A percentile compares a stretch with the other conserved stretches of the same genome.
Evolutionary conservation across 1,140 invertebrate genomes (phyloP).

Genomic region (Papilio glaucus): DNA sequence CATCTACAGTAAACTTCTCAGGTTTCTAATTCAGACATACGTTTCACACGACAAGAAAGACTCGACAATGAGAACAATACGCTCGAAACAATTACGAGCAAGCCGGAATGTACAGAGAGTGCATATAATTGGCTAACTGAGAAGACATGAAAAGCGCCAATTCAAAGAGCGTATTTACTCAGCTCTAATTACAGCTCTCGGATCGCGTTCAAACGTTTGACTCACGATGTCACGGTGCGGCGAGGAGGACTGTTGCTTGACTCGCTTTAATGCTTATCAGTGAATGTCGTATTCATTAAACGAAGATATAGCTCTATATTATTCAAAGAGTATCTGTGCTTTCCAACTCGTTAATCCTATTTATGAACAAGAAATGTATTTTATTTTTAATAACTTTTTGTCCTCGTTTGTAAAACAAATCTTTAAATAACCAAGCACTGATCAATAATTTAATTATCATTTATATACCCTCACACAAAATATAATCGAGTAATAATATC

Average conservation of each 20-base stretch:
- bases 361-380: too few species aligned
- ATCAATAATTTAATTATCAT: too few species aligned
- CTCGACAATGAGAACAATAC: slow-evolving; percentile 16
- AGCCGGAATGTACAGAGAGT: slow-evolving; percentile 22
- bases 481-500: too few species aligned
- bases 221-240: slow-evolving; percentile 15
- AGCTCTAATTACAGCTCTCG: slow-evolving; percentile 36
- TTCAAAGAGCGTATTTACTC: slow-evolving; percentile 36
- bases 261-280: background rate
- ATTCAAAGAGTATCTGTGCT: background rate
- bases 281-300: background rate
- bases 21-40: background rate
- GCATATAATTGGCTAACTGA: slow-evolving; percentile 34
- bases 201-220: slow-evolving; percentile 36
- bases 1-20: background rate
- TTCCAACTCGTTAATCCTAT: too few species aligned
- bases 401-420: too few species aligned
- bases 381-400: too few species aligned
- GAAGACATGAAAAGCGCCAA: slow-evolving; percentile 34
- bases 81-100: slow-evolving; percentile 19
- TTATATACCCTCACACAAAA: too few species aligned
- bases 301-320: background rate
- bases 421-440: too few species aligned
- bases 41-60: slow-evolving; percentile 13
- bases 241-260: background rate